These are phyloP conservation scores for Gonocerus acuteangulatus DNA, from an alignment of 2,888 invertebrate species.

Conservation along the genomic window DNA sequence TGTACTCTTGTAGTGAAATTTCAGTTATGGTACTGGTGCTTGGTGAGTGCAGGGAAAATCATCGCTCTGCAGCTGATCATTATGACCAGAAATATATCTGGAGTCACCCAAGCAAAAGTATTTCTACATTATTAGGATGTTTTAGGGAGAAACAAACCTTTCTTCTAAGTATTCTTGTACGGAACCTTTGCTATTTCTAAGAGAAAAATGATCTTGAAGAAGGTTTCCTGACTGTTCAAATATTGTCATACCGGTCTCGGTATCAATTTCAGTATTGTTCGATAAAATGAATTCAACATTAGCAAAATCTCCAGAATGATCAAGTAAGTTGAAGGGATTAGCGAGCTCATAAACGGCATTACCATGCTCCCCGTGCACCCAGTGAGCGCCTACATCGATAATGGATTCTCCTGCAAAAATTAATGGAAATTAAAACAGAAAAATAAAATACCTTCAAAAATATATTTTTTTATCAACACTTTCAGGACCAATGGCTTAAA, in stretches of 20 bases:
- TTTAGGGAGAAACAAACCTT: too few relatives aligned
- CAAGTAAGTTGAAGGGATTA: conserved; percentile 17
- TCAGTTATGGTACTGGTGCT: too few relatives aligned
- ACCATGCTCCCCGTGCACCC: conserved; percentile 65
- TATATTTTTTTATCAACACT: too few relatives aligned
- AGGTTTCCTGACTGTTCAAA: conserved; percentile 21
- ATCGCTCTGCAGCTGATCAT: too few relatives aligned
- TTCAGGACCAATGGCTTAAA: too few relatives aligned
- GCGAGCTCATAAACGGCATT: conserved; percentile 53
- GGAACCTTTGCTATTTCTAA: conserved; percentile 25
- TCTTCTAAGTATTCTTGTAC: conserved; percentile 21
- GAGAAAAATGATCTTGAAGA: conserved; percentile 18
- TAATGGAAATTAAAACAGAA: too few relatives aligned
- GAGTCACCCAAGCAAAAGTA: too few relatives aligned
- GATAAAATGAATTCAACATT: conserved; percentile 31
- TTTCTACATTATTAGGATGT: too few relatives aligned
- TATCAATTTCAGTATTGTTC: conserved; percentile 22
- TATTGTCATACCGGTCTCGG: conserved; percentile 25
- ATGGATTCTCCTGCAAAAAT: conserved; percentile 46
- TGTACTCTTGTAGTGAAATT: too few relatives aligned
- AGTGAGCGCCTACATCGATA: conserved; percentile 69
- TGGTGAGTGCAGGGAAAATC: too few relatives aligned
- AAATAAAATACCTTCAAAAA: neutral
- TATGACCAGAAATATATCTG: too few relatives aligned
- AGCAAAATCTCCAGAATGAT: conserved; percentile 28